Evolutionary conservation across 2,888 invertebrate species (phyloP), one percentile per base, ranked within the genome.

Genomic region (Parthenolecanium corni): DNA sequence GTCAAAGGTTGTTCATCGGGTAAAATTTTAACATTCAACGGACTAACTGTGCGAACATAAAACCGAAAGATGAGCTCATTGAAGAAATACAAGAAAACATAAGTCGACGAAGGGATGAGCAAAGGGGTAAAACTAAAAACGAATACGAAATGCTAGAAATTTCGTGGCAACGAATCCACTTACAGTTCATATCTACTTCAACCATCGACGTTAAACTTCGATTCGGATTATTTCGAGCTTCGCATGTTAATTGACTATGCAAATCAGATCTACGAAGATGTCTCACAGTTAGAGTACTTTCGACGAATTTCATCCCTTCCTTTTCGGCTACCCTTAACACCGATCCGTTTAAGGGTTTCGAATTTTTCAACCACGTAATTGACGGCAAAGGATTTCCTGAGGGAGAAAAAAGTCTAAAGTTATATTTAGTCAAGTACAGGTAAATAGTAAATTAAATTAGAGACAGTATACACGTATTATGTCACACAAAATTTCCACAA

Each of bases 171-270:
- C 18, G 31, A 20, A 21, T 16, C 6, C 31, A 86, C 91, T 89
- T 78, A 92, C 92, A 88, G 74, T 90, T 90, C 88, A 93, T 91
- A 76, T 92, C 89, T 69, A 93, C 80, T 71, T 86, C 87, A 52
- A 92, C 84, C 12, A 87, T 84, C 42, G 89, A 81, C 67, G 87
- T 85, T 53, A 89, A 79, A 66, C 82, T 80, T 31, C 89, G 86
- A 70, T 84, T 78, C 66, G 85, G 82, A 75, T 90, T 91, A 46
- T 64, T 64, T 58, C 82, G 81, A 1, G 91, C 89, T 70, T 85
- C 82, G 73, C 92, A 93, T 44, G 86, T 86, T 65, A 91, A 80
- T 68, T 86, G 82, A 16, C 89, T 84, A 71, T 87, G 83, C 42
- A 90, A 84, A 74, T 92, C 90, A 57, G 80, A 78, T 64, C 92